phyloP scores from a whole-genome alignment of 1,140 invertebrate genomes.

The Helicorthomorpha holstii region DNA sequence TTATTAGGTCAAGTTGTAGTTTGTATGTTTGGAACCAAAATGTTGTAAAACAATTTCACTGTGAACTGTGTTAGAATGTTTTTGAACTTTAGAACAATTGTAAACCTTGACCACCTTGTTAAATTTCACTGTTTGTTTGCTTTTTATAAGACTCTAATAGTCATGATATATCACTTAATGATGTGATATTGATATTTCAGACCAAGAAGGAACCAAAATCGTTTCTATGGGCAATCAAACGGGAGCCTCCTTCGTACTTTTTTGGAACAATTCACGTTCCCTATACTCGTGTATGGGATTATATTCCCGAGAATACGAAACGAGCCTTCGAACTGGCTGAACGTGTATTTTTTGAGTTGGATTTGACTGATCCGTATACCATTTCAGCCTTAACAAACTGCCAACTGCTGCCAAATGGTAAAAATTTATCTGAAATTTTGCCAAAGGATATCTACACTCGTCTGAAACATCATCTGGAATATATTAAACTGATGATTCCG shows the following conservation, averaged over 20 bases:
- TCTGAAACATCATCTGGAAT: conserved; percentile 32
- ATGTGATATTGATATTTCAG: conserved; percentile 11
- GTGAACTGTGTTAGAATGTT: no score
- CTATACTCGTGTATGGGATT: conserved; percentile 37
- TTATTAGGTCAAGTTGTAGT: no score
- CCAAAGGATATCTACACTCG: conserved; percentile 29
- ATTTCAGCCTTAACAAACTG: conserved; percentile 30
- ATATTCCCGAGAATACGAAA: conserved; percentile 34
- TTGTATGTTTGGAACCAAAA: no score
- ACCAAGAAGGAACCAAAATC: conserved; percentile 21
- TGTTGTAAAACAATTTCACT: no score
- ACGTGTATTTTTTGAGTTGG: conserved; percentile 36
- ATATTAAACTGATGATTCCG: conserved; percentile 30
- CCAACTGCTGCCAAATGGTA: conserved; percentile 30
- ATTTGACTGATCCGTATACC: conserved; percentile 32
- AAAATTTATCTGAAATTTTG: conserved; percentile 29
- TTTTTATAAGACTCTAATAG: background rate
- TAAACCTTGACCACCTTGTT: no score
- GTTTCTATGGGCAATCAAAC: conserved; percentile 26
- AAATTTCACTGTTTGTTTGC: no score
- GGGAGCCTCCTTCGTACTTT: conserved; percentile 33
- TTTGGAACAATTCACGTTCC: conserved; percentile 43
- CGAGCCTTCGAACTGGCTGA: conserved; percentile 30
- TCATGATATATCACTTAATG: background rate
- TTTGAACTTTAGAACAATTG: no score